Base-by-base conservation (phyloP, 2,888 invertebrate genomes). In the Sceliomorpha sp. region DNA sequence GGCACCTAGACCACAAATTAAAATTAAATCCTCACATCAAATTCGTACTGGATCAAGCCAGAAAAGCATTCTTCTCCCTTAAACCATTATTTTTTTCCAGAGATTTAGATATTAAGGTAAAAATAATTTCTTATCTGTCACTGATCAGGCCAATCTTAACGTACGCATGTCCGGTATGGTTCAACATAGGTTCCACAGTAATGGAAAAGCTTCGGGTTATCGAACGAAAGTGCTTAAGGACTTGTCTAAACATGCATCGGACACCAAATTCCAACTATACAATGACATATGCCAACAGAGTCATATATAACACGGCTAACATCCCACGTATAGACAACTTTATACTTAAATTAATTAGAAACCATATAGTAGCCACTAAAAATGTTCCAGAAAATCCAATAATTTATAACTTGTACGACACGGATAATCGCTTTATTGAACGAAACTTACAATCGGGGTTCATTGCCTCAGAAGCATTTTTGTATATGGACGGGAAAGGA, bases 1-100 rank as follows among this genome's bases (percentile, higher is more conserved):
- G n/a, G n/a, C n/a, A n/a, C n/a, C n/a, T 70, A 0, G 67, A 74
- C 10, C 40, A 74, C 3, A 58, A 50, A 13, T 5, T 76, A 1
- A 47, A 29, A 1, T 68, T 51, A 13, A 62, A 36, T 3, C 10
- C 40, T 0, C 73, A 73, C 17, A 14, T 72, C 2, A 40, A 53
- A 8, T 63, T 12, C 0, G 50, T 56, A 69, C 0, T 70, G 0
- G 66, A 66, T 29, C 64, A 70, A 39, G 64, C 51, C 1, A 60
- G 64, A 60, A 63, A 60, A 8, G 63, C 70, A 0, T 73, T 70
- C n/a, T 51, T 31, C 3, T 15, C 15, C 3, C 0, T 17, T 1
- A 67, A 36, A 1, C 17, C 36, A 24, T 12, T 76, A 10, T 72
- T 75, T 10, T 60, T 64, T 13, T 59, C 47, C 2, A 53, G 36